Evolutionary conservation across 2,888 invertebrate genomes (phyloP).

Genomic region (Nephrotoma guestfalica): DNA sequence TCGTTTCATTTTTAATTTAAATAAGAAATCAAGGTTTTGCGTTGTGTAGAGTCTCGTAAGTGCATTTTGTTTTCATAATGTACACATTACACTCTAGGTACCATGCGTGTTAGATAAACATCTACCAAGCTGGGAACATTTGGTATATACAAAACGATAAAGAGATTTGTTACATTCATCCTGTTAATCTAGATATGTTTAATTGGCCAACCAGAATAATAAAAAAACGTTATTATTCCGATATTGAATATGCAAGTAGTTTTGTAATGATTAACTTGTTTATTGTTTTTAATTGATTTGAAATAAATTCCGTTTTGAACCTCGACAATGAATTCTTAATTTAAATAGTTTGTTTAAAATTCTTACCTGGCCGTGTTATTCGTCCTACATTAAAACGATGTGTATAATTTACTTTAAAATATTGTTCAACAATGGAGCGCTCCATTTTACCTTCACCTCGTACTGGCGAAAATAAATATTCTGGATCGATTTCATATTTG

Average conservation of each 20-base stretch:
- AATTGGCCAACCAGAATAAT: no score
- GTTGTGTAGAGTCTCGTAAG: background rate
- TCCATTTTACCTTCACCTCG: slow-evolving; percentile 75
- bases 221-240: background rate
- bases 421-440: slow-evolving; percentile 63
- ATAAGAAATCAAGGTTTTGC: background rate
- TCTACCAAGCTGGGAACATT: background rate
- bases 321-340: background rate
- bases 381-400: slow-evolving; percentile 72
- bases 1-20: background rate
- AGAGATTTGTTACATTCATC: no score
- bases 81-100: background rate
- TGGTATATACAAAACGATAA: no score
- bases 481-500: slow-evolving; percentile 82
- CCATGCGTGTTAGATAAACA: background rate
- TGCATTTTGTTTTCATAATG: background rate
- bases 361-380: slow-evolving; percentile 70
- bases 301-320: background rate
- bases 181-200: no score
- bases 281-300: no score
- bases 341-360: background rate
- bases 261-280: background rate
- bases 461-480: slow-evolving; percentile 81
- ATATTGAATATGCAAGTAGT: background rate
- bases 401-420: slow-evolving; percentile 80